Evolutionary conservation across 2,797 vertebrate genomes (phyloP).

Genomic region (Sphaeramia orbicularis): DNA sequence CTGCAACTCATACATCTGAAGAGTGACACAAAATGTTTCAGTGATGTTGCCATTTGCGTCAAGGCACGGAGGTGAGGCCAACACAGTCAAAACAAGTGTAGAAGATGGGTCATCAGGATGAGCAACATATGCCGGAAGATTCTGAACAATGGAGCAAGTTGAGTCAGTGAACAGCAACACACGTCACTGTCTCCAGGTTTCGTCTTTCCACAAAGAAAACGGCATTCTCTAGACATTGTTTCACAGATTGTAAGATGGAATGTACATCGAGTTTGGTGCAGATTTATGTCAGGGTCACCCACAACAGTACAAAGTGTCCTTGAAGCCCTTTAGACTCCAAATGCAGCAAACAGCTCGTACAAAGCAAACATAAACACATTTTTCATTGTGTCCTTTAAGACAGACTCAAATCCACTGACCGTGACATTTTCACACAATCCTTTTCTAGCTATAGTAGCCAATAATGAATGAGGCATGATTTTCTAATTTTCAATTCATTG

Average conservation of each 20-base stretch:
- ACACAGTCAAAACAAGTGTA: no score
- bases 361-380: not conserved
- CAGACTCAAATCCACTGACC: not conserved
- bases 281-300: not conserved
- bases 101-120: conserved; percentile 15
- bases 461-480: not conserved
- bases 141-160: conserved; percentile 26
- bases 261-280: not conserved
- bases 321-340: no score
- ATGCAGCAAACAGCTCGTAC: not conserved
- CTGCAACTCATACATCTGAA: not conserved
- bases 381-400: not conserved
- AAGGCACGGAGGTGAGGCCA: no score
- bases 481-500: no score
- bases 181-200: conserved; percentile 25
- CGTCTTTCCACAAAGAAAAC: conserved; percentile 15
- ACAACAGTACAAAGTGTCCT: not conserved
- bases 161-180: conserved; percentile 25
- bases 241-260: conserved; percentile 4
- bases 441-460: not conserved
- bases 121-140: conserved; percentile 27
- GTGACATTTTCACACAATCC: not conserved
- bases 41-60: not conserved
- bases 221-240: conserved; percentile 20
- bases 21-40: not conserved